These are phyloP conservation scores for Actias luna DNA, from an alignment of 2,888 invertebrate genomes.

Conservation along the genomic window DNA sequence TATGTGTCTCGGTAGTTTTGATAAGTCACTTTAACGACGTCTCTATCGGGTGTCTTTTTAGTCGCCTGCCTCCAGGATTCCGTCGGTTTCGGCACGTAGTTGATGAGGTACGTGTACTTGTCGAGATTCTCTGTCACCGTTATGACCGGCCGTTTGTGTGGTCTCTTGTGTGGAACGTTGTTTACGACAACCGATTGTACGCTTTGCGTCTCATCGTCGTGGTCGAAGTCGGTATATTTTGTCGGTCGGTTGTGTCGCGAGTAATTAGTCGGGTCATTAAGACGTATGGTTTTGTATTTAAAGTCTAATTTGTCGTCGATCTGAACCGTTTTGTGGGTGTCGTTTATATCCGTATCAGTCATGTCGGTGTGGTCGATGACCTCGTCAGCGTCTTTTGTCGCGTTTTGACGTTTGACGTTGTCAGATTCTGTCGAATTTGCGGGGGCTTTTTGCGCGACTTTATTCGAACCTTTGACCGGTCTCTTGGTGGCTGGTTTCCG, in stretches of 20 bases:
- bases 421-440: conserved; percentile 40
- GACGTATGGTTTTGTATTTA: conserved; percentile 70
- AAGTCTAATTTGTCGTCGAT: conserved; percentile 84
- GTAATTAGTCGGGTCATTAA: conserved; percentile 48
- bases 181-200: conserved; percentile 70
- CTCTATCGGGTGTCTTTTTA: conserved; percentile 57
- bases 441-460: conserved; percentile 30
- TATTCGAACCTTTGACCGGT: conserved; percentile 39
- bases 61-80: conserved; percentile 72
- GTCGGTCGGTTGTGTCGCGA: conserved; percentile 50
- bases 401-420: conserved; percentile 42
- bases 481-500: conserved; percentile 32
- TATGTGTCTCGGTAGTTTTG: conserved; percentile 75
- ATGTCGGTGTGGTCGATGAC: conserved; percentile 33
- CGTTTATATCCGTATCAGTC: conserved; percentile 38
- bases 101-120: conserved; percentile 77
- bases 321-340: conserved; percentile 44
- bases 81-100: conserved; percentile 77
- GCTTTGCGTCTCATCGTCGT: conserved; percentile 61
- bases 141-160: conserved; percentile 64
- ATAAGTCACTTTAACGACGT: conserved; percentile 75
- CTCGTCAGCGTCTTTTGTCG: conserved; percentile 37
- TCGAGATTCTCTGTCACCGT: conserved; percentile 75
- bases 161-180: conserved; percentile 65
- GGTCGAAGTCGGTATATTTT: conserved; percentile 54